Conservation (phyloP, 2,888 invertebrate genomes). For the Lutraria lutraria region DNA sequence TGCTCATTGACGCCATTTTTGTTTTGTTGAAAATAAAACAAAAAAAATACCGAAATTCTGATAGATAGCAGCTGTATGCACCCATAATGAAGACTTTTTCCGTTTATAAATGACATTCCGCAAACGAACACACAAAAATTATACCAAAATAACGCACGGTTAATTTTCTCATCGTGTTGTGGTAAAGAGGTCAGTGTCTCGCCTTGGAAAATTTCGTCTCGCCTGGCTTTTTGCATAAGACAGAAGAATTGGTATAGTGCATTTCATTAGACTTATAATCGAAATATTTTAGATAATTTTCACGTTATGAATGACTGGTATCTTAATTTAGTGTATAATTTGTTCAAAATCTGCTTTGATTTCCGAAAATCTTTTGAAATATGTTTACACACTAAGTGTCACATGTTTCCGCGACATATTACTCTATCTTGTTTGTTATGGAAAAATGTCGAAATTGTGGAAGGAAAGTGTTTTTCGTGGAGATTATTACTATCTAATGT, state of each 20-base stretch:
- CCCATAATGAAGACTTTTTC: not conserved
- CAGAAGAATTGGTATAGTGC: constrained; percentile 21
- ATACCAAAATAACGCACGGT: not conserved
- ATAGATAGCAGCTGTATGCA: not conserved
- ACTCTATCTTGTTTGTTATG: not conserved
- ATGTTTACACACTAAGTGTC: constrained; percentile 60
- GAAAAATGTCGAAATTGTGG: not conserved
- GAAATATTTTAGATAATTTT: not conserved
- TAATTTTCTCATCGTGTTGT: constrained; percentile 9
- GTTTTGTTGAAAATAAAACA: constrained; percentile 62
- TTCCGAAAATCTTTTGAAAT: constrained; percentile 40
- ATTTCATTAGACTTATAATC: not conserved
- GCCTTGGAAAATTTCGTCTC: constrained; percentile 68
- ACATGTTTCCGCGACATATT: constrained; percentile 41
- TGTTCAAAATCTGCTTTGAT: not conserved
- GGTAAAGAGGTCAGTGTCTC: constrained; percentile 66
- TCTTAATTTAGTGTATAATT: not conserved
- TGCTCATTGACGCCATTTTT: constrained; percentile 65
- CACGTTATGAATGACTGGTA: not conserved
- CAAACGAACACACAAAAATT: not conserved
- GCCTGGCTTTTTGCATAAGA: constrained; percentile 58
- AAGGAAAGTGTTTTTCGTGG: not conserved
- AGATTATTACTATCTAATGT: not conserved
- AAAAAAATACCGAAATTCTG: constrained; percentile 35
- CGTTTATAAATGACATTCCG: not conserved